These are phyloP conservation scores for Astur gentilis DNA, from an alignment of 2,113 vertebrate genomes.

Conservation along the genomic window DNA sequence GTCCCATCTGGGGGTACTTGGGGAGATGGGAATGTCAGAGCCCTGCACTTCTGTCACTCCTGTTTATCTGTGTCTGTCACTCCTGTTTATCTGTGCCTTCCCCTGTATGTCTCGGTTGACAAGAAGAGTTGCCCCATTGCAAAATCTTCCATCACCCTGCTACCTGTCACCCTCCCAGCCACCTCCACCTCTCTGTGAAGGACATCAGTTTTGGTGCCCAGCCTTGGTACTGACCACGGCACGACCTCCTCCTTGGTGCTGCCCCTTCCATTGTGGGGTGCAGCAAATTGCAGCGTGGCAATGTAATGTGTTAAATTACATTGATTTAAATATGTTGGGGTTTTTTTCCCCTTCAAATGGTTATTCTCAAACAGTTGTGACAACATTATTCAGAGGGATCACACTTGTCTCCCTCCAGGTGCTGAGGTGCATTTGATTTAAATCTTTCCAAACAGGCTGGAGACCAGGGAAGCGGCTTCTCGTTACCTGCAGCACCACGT, in stretches of 20 bases:
- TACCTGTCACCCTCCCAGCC: neutral
- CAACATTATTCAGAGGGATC: fast-evolving
- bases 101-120: neutral
- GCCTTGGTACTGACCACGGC: neutral
- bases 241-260: neutral
- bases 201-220: neutral
- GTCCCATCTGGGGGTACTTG: neutral
- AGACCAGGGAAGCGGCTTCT: neutral
- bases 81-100: neutral
- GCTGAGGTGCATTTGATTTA: neutral
- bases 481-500: neutral
- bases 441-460: neutral
- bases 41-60: neutral
- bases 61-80: neutral
- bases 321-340: neutral
- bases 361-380: neutral
- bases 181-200: fast-evolving
- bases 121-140: neutral
- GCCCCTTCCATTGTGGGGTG: neutral
- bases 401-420: neutral
- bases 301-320: neutral
- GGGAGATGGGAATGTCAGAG: neutral
- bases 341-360: fast-evolving
- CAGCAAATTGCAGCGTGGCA: neutral
- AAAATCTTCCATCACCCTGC: neutral